A percentile compares a stretch with the other conserved stretches of the same genome.
phyloP scores from a whole-genome alignment of 2,888 invertebrate genomes.

The Glyphotaelius pellucidus region DNA sequence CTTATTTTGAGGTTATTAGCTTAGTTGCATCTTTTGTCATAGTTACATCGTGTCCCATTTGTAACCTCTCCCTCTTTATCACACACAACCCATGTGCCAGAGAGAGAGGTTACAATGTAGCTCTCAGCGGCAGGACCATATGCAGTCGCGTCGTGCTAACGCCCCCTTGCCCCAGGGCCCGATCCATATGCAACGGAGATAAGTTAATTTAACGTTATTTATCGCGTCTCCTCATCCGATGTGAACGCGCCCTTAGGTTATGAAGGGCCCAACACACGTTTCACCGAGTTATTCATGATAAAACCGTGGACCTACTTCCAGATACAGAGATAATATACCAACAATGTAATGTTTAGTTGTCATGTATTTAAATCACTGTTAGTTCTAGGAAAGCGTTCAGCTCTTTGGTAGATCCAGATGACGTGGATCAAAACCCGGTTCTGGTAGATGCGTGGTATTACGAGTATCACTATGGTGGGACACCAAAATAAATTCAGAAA shows the following conservation, averaged over 20 bases:
- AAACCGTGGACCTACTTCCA: not conserved
- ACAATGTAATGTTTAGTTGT: not conserved
- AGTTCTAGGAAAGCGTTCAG: too few species aligned
- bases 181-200: slow-evolving; percentile 60
- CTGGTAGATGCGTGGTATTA: too few species aligned
- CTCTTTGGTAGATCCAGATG: too few species aligned
- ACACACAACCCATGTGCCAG: not conserved
- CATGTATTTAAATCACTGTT: not conserved
- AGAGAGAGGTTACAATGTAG: not conserved
- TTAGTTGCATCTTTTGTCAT: not conserved
- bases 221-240: slow-evolving; percentile 51
- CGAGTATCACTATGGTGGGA: too few species aligned
- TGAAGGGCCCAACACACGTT: not conserved
- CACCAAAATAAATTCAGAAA: too few species aligned
- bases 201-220: slow-evolving; percentile 65
- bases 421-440: not conserved
- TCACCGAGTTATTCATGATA: not conserved
- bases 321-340: not conserved
- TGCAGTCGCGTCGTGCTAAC: slow-evolving; percentile 11
- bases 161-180: slow-evolving; percentile 47
- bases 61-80: not conserved
- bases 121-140: not conserved
- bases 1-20: not conserved
- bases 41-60: not conserved
- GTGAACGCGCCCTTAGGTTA: slow-evolving; percentile 28